A percentile compares a stretch with the other conserved stretches of the same genome.
Evolutionary conservation across 2,797 vertebrate species (phyloP).

Genomic region (Chromobotia macracanthus): DNA sequence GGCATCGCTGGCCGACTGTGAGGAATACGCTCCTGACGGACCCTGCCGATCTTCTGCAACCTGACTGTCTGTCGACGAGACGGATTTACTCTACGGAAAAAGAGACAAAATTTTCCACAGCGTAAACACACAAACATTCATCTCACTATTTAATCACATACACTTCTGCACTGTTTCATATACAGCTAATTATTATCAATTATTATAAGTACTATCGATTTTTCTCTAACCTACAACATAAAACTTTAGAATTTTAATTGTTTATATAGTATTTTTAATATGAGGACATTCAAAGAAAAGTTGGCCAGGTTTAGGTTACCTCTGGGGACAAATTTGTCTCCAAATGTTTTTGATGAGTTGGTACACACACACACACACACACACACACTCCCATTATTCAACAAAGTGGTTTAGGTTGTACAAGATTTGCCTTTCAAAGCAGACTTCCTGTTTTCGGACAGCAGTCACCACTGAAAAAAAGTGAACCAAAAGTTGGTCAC

Average conservation of each 20-base stretch:
- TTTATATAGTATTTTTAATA: too few species aligned
- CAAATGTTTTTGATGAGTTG: not conserved
- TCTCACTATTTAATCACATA: not conserved
- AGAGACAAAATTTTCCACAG: slow-evolving; percentile 23
- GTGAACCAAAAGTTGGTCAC: not conserved
- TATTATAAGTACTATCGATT: too few species aligned
- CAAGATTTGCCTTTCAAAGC: not conserved
- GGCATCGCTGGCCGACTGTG: slow-evolving; percentile 73
- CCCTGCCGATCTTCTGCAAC: slow-evolving; percentile 57
- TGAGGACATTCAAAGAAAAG: not conserved
- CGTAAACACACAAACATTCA: slow-evolving; percentile 5
- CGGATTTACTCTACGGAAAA: slow-evolving; percentile 59
- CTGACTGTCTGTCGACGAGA: slow-evolving; percentile 62
- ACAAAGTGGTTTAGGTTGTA: not conserved
- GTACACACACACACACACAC: slow-evolving; percentile 33
- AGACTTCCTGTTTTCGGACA: not conserved
- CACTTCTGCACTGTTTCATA: not conserved
- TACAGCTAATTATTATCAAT: too few species aligned
- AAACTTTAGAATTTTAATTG: too few species aligned
- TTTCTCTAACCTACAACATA: too few species aligned
- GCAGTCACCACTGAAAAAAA: not conserved
- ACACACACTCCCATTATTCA: not conserved
- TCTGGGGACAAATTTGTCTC: too few species aligned
- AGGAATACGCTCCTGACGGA: slow-evolving; percentile 68
- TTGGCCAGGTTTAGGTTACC: not conserved